Conservation (phyloP, 2,113 vertebrate species). For the Pipa parva region DNA sequence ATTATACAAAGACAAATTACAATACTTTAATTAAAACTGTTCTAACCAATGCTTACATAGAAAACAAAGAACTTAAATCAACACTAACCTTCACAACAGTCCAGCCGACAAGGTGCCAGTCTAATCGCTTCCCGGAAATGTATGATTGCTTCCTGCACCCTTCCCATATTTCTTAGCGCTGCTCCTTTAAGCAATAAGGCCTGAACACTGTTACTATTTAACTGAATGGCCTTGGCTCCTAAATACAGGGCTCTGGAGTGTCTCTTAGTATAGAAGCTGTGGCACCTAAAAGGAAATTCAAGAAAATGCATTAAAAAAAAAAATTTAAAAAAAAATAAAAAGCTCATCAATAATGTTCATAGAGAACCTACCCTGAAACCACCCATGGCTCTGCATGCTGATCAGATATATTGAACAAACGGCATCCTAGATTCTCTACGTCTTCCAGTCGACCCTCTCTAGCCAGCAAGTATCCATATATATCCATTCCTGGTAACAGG, state of each 20-base stretch:
- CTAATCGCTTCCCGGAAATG: conserved; percentile 95
- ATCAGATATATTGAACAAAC: conserved; percentile 96
- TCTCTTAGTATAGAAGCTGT: conserved; percentile 96
- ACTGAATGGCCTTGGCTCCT: conserved; percentile 95
- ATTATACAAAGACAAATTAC: too few species aligned
- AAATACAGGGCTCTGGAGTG: conserved; percentile 94
- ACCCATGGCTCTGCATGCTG: conserved; percentile 98
- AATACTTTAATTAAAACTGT: too few species aligned
- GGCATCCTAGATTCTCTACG: conserved; percentile 92
- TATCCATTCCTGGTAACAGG: conserved; percentile 99
- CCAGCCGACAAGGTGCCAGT: conserved; percentile 85
- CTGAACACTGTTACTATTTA: conserved; percentile 95
- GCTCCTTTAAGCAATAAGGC: conserved; percentile 92
- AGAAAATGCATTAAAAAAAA: neutral
- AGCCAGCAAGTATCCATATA: conserved; percentile 93
- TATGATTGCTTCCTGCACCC: conserved; percentile 95
- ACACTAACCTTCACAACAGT: conserved; percentile 88
- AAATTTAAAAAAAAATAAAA: neutral
- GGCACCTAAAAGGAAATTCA: conserved; percentile 75
- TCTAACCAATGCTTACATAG: too few species aligned
- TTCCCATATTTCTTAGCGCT: conserved; percentile 90
- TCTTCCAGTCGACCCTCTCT: conserved; percentile 92
- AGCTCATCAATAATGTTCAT: too few species aligned
- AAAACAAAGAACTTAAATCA: too few species aligned
- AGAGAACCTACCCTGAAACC: conserved; percentile 82